These are phyloP conservation scores for Drosophila acutilabella DNA, from an alignment of 2,888 invertebrate species.

Conservation along the genomic window DNA sequence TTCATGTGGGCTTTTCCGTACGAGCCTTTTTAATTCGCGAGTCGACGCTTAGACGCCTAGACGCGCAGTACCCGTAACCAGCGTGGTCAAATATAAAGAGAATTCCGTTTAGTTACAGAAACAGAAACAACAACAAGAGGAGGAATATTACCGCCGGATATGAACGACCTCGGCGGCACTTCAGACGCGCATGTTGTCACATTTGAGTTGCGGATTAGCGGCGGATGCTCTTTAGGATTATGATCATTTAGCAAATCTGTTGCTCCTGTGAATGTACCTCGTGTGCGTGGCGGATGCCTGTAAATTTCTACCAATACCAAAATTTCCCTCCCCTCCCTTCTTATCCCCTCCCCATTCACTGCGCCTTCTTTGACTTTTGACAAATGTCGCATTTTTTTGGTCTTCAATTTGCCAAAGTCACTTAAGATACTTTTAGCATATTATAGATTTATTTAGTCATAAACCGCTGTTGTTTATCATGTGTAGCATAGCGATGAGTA, in stretches of 20 bases:
- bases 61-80: not conserved
- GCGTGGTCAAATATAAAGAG: conserved; percentile 23
- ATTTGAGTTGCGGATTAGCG: conserved; percentile 84
- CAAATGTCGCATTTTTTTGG: conserved; percentile 66
- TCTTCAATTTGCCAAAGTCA: conserved; percentile 26
- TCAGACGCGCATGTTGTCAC: conserved; percentile 82
- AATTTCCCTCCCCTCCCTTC: not conserved
- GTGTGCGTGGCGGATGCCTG: conserved; percentile 52
- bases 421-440: conserved; percentile 27
- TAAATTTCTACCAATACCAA: conserved; percentile 9
- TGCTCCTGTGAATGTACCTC: conserved; percentile 76
- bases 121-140: not conserved
- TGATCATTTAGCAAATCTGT: conserved; percentile 85
- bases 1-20: conserved; percentile 27
- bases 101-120: conserved; percentile 13
- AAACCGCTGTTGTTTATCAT: conserved; percentile 35
- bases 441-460: conserved; percentile 27
- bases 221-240: conserved; percentile 81
- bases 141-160: conserved; percentile 28
- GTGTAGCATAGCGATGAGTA: not conserved
- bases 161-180: conserved; percentile 66
- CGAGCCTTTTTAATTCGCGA: conserved; percentile 4
- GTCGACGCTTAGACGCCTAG: conserved; percentile 2
- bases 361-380: conserved; percentile 59
- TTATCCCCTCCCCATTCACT: not conserved